phyloP scores from a whole-genome alignment of 2,797 vertebrate species.

The Meda fulgida region DNA sequence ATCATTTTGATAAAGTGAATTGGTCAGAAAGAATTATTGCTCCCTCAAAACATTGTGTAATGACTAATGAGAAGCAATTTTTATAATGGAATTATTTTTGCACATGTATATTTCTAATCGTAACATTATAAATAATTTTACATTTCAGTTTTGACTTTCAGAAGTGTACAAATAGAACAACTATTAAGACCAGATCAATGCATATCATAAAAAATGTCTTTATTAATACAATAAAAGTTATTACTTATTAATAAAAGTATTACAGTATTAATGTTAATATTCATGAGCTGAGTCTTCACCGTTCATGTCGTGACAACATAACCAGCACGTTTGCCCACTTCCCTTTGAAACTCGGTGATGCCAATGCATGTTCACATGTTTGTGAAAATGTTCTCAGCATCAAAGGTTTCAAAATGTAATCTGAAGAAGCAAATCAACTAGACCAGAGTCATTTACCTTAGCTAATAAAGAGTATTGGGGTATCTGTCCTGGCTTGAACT shows the following conservation, averaged over 20 bases:
- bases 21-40: not conserved
- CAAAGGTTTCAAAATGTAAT: not conserved
- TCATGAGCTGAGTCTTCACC: not conserved
- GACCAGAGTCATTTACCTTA: not conserved
- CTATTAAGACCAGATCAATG: not conserved
- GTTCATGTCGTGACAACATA: not conserved
- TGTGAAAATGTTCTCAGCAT: not conserved
- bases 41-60: not conserved
- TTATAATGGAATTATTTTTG: not conserved
- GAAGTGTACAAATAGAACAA: not conserved
- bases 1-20: not conserved
- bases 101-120: too few species aligned
- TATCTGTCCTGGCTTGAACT: slow-evolving; percentile 13
- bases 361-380: too few species aligned
- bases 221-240: not conserved
- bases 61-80: not conserved
- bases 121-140: not conserved
- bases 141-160: not conserved
- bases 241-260: too few species aligned
- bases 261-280: not conserved
- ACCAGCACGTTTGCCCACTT: not conserved
- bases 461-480: not conserved
- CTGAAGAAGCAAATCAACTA: not conserved
- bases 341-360: not conserved
- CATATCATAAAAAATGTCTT: not conserved